Evolutionary conservation across 1,140 invertebrate genomes (phyloP).

Genomic region (Ips nitidus): DNA sequence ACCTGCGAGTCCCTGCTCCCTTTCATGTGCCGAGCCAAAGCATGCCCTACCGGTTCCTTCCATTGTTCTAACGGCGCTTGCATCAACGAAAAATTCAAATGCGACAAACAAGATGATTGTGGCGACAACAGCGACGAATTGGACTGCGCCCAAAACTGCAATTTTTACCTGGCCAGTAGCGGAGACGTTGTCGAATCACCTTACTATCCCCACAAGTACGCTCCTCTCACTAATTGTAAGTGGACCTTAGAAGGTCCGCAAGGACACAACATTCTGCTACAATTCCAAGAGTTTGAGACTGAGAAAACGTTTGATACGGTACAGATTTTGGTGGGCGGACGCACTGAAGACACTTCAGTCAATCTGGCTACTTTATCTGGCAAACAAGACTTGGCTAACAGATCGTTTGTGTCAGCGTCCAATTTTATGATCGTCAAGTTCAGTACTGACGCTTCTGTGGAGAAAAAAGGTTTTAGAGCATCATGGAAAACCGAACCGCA

Average conservation of each 20-base stretch:
- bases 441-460: slow-evolving; percentile 89
- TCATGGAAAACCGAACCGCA: slow-evolving; percentile 94
- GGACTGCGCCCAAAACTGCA: slow-evolving; percentile 84
- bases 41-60: slow-evolving; percentile 89
- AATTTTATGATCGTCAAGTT: slow-evolving; percentile 99
- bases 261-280: slow-evolving; percentile 88
- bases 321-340: slow-evolving; percentile 84
- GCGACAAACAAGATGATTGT: slow-evolving; percentile 92
- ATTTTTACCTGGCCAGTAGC: slow-evolving; percentile 90
- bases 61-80: slow-evolving; percentile 92
- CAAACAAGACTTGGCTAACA: slow-evolving; percentile 77
- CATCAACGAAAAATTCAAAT: slow-evolving; percentile 85
- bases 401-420: slow-evolving; percentile 88
- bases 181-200: slow-evolving; percentile 94
- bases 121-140: slow-evolving; percentile 90
- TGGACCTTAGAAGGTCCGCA: slow-evolving; percentile 96
- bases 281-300: slow-evolving; percentile 96
- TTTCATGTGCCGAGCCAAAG: slow-evolving; percentile 88
- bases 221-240: slow-evolving; percentile 87
- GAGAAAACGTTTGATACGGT: slow-evolving; percentile 96
- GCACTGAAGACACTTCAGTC: slow-evolving; percentile 91
- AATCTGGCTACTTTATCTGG: slow-evolving; percentile 90
- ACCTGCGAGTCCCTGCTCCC: slow-evolving; percentile 92
- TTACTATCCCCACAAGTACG: slow-evolving; percentile 92
- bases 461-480: slow-evolving; percentile 90